phyloP scores from a whole-genome alignment of 2,888 invertebrate genomes.

The Leptarthrus brevirostris region DNA sequence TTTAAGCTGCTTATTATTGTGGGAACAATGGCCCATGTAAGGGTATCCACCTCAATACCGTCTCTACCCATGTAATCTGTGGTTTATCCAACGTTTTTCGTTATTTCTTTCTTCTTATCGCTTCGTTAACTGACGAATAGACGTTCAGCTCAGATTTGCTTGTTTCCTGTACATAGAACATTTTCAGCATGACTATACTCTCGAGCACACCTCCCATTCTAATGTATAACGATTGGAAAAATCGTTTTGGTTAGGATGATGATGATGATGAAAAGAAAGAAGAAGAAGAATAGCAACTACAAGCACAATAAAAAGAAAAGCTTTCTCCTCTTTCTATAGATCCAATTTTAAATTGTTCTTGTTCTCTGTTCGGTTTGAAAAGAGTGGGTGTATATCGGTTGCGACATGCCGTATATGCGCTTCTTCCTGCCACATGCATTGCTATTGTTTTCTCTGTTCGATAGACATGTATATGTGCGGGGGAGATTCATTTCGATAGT shows the following conservation, averaged over 20 bases:
- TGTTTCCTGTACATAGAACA: not conserved
- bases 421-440: not conserved
- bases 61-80: too few relatives aligned
- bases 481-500: not conserved
- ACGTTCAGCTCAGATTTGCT: not conserved
- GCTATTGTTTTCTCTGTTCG: conserved; percentile 26
- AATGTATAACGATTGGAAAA: too few relatives aligned
- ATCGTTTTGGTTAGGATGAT: too few relatives aligned
- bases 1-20: not conserved
- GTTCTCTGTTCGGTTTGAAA: not conserved
- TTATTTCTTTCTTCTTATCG: not conserved
- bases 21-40: not conserved
- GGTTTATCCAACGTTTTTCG: too few relatives aligned
- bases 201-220: not conserved
- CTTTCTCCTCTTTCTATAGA: not conserved
- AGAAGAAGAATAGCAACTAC: not conserved
- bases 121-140: not conserved
- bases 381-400: not conserved
- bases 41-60: too few relatives aligned
- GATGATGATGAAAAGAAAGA: not conserved
- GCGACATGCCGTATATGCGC: not conserved
- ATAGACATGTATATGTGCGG: too few relatives aligned
- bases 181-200: not conserved
- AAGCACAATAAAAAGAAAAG: not conserved
- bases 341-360: not conserved